Evolutionary conservation across 1,140 invertebrate genomes (phyloP), one percentile per base, ranked within the genome.

Genomic region (Phenacoccus solenopsis): DNA sequence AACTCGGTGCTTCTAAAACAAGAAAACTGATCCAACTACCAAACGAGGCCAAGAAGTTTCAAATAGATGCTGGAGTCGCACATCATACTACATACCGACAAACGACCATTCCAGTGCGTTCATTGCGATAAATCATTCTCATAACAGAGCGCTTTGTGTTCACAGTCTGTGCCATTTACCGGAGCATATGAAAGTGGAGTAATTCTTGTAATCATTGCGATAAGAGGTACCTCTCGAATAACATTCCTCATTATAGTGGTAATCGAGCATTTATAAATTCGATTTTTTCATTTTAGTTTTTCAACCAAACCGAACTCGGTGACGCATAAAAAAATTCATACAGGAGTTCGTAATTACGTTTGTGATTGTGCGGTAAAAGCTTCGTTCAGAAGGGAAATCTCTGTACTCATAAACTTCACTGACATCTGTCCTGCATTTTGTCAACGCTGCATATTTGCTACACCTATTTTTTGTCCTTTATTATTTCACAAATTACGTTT

Each of bases 371-470:
- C 71, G 76, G 77, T 2, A 76, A 77, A 69, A 72, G 74, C 20
- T 79, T 78, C 70, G 74, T 75, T 21, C 71, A 75, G 1, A 78
- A 76, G 72, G 73, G 74, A 1, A 76, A 79, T 70, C 69, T 82
- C 56, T 75, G 78, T 59, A 78, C 78, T 22, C 82, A 86, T 74
- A 77, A 82, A 28, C 72, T 81, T n/a, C n/a, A n/a, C n/a, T n/a
- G n/a, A n/a, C n/a, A n/a, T n/a, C n/a, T n/a, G n/a, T n/a, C n/a
- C n/a, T n/a, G n/a, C n/a, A n/a, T n/a, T n/a, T n/a, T n/a, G n/a
- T n/a, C n/a, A n/a, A n/a, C n/a, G n/a, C n/a, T n/a, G n/a, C n/a
- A n/a, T n/a, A n/a, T n/a, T n/a, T n/a, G n/a, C n/a, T n/a, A n/a
- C n/a, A n/a, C n/a, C n/a, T n/a, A n/a, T n/a, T n/a, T n/a, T n/a